Evolutionary conservation across 2,797 vertebrate species (phyloP), one percentile per base, ranked within the genome.

Genomic region (Artibeus jamaicensis): DNA sequence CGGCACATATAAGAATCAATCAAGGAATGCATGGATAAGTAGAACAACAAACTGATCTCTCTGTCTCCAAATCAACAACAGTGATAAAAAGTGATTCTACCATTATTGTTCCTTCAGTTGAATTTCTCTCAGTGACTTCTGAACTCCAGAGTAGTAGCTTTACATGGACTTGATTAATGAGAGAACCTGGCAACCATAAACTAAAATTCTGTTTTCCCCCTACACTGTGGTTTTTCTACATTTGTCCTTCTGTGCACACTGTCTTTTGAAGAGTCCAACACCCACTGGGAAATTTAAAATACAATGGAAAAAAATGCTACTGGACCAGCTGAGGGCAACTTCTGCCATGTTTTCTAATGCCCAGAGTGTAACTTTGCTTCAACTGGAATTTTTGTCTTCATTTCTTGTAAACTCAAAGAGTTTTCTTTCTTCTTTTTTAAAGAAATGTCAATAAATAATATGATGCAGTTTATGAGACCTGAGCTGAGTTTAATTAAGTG

Each of bases 61-160:
- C 29, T 48, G 44, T 68, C n/a, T 21, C n/a, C 9, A 10, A 68
- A 37, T 37, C 8, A 37, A 21, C 4, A n/a, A 65, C n/a, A 65
- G 32, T n/a, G 26, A 62, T 34, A n/a, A 34, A 68, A 68, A 68
- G 34, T 68, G 21, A 82, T 88, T 93, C 94, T 89, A 92, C 77
- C 67, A 89, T 95, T 98, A 94, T 96, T 98, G 98, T 97, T 97
- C 86, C 95, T 97, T 97, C 82, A 86, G 95, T 91, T 98, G 97
- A 98, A 97, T 96, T 97, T 98, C 95, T 98, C 92, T 98, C 92
- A 96, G 95, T 97, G 97, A 98, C 95, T 97, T 98, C 95, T 55
- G 91, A 98, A 97, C 97, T 97, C 96, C 89, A 74, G 95, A 90
- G 90, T 96, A 82, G 37, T 93, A 76, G 96, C 95, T 97, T 86